Base-by-base conservation (phyloP, 2,113 vertebrate species). In the Lepisosteus oculatus region DNA sequence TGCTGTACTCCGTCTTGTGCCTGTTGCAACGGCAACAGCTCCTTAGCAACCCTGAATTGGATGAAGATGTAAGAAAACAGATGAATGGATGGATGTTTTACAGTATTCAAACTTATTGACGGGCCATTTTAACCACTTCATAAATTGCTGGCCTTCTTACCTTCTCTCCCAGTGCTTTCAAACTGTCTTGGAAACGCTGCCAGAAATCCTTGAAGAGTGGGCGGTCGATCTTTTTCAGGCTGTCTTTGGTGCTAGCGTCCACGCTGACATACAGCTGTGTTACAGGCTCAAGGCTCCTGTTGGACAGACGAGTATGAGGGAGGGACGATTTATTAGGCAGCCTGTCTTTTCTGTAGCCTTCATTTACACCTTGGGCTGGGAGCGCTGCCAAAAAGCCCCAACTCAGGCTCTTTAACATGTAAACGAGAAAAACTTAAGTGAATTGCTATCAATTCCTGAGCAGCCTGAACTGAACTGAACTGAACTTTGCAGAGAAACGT, bases 151-250 rank as follows among this genome's bases (percentile, higher is more conserved):
- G 9, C 5, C 47, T 51, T 42, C 81, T 77, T 86, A 99, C 97
- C 95, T 99, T 99, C 85, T 95, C 91, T 80, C 94, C 93, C 68
- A 99, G 90, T n/a, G 96, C 96, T 83, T 81, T 91, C 59, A 99
- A 92, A 83, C 96, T 95, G 80, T 94, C 93, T 0, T 96, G 85
- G 80, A 98, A 98, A n/a, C 96, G 92, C 4, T 92, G 90, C 97
- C 97, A 99, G 90, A 97, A 99, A 83, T 98, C 96, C 81, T 92
- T 97, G 86, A 99, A 99, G 79, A 99, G 96, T 0, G 97, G 97
- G 9, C 94, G 92, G 80, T 99, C 97, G 0, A 99, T 97, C 79
- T 88, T 96, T 84, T 92, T 96, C 80, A 99, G 91, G 69, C 95
- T 96, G 2, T 95, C 95, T 81, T 88, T 94, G 81, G 96, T 98